Percentiles rank a stretch among this genome's conserved stretches.
These are phyloP conservation scores for Clivina fossor DNA, from an alignment of 2,888 invertebrate species.

Conservation along the genomic window DNA sequence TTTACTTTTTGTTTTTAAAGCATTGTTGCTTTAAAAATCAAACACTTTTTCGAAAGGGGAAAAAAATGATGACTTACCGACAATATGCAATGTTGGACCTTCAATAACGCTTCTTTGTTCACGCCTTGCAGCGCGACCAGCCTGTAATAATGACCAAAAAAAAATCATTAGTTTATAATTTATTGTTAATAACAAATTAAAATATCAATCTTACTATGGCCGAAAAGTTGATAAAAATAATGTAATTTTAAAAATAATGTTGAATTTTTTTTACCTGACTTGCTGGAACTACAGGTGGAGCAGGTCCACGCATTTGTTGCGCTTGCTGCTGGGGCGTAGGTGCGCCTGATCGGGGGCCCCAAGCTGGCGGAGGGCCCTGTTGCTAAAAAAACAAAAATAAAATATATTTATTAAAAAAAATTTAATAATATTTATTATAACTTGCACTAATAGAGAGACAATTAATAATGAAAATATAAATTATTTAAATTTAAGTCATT, in stretches of 20 bases:
- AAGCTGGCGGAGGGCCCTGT: conserved; percentile 37
- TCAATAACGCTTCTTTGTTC: conserved; percentile 4
- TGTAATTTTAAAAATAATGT: too few relatives aligned
- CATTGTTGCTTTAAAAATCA: too few relatives aligned
- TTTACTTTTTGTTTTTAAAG: too few relatives aligned
- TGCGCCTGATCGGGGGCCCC: conserved; percentile 37
- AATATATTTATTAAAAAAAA: not conserved
- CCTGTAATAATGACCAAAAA: conserved; percentile 5
- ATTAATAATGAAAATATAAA: conserved; percentile 2
- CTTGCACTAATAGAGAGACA: too few relatives aligned
- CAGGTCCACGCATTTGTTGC: conserved; percentile 35
- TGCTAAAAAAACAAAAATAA: not conserved
- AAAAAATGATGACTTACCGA: conserved; percentile 27
- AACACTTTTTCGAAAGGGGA: too few relatives aligned
- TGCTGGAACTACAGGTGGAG: conserved; percentile 35
- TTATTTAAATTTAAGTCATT: too few relatives aligned
- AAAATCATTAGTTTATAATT: conserved; percentile 2
- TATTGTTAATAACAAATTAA: too few relatives aligned
- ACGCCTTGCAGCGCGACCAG: conserved; percentile 21
- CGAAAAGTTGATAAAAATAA: not conserved
- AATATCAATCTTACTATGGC: too few relatives aligned
- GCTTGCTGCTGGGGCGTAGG: conserved; percentile 36
- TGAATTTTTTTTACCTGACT: conserved; percentile 24
- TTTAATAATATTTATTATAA: not conserved
- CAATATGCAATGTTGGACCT: conserved; percentile 8